Base-by-base conservation (phyloP, 2,797 vertebrate species). In the Pyrocephalus nanus region DNA sequence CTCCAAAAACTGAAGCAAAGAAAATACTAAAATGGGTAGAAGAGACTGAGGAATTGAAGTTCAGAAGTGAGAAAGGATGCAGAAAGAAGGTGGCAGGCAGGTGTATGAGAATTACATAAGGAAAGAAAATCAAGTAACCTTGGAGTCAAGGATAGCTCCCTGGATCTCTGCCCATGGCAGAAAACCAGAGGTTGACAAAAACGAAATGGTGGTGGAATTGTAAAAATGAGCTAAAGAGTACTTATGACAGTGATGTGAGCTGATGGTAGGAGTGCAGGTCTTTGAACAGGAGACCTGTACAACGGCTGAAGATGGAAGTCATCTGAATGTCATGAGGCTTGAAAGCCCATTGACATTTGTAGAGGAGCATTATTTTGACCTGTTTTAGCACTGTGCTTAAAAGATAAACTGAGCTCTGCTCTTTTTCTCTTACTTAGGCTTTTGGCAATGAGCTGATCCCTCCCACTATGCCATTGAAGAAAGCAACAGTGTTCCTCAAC, bases 401-500 rank as follows among this genome's bases (percentile, higher is more conserved):
- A 86, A 70, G 51, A 70, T 51, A 86, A 95, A 76, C 29, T 83
- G 57, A 86, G 60, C n/a, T 73, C 15, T 51, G 36, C 17, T 83
- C 61, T 94, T 48, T 97, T 40, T 83, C 91, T 53, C 70, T 81
- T 67, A 21, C 50, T 83, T 93, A 99, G 99, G 98, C 97, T 86
- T 99, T 98, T 98, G 99, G 99, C 12, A 97, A 97, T 53, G 97
- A 99, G 90, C 94, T 97, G 76, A 98, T 99, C 67, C 97, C 97
- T 53, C 98, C 99, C 15, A 98, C 96, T 69, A 96, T 98, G 85
- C 95, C 96, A 8, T 12, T 99, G 85, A 99, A 97, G 97, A 99
- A 98, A 96, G 99, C 99, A 72, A 99, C 98, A 9, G 99, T 99
- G 42, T 98, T 99, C 89, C 97, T 99, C 86, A 99, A 99, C 89